Evolutionary conservation across 1,140 invertebrate genomes (phyloP).

Genomic region (Drosophila suzukii): DNA sequence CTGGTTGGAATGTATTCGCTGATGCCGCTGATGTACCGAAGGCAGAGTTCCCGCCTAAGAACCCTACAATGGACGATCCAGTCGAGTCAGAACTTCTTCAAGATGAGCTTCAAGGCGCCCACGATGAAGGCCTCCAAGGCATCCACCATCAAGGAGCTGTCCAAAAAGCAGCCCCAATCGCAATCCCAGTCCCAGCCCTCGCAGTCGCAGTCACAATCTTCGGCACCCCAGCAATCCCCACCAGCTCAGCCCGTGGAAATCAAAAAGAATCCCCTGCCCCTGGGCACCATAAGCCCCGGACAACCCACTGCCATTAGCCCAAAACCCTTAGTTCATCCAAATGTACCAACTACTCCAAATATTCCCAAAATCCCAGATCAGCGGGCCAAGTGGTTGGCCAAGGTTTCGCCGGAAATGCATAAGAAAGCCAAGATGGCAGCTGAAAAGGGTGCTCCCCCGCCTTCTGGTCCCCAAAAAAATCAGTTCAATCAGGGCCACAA

Average conservation of each 20-base stretch:
- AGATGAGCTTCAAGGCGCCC: constrained; percentile 42
- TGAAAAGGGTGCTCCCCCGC: background rate
- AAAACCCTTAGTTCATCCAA: constrained; percentile 6
- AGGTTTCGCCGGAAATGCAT: constrained; percentile 52
- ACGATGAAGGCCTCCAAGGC: constrained; percentile 1
- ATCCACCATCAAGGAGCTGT: constrained; percentile 7
- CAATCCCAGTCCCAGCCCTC: background rate
- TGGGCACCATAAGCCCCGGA: background rate
- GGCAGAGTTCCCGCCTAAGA: background rate
- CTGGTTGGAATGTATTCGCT: constrained; percentile 33
- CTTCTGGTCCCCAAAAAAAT: background rate
- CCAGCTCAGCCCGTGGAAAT: background rate
- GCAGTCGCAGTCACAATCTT: background rate
- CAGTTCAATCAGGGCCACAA: background rate
- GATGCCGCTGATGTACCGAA: constrained; percentile 16
- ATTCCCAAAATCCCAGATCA: constrained; percentile 43
- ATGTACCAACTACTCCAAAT: background rate
- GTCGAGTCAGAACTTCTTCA: constrained; percentile 49
- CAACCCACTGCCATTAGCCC: background rate
- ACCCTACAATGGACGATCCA: constrained; percentile 9
- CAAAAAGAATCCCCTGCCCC: background rate
- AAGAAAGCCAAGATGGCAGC: constrained; percentile 11
- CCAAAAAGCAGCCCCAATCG: constrained; percentile 1
- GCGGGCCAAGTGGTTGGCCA: constrained; percentile 68
- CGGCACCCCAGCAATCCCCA: background rate